These are phyloP conservation scores for Procavia capensis DNA, from an alignment of 2,113 vertebrate species.

Conservation along the genomic window DNA sequence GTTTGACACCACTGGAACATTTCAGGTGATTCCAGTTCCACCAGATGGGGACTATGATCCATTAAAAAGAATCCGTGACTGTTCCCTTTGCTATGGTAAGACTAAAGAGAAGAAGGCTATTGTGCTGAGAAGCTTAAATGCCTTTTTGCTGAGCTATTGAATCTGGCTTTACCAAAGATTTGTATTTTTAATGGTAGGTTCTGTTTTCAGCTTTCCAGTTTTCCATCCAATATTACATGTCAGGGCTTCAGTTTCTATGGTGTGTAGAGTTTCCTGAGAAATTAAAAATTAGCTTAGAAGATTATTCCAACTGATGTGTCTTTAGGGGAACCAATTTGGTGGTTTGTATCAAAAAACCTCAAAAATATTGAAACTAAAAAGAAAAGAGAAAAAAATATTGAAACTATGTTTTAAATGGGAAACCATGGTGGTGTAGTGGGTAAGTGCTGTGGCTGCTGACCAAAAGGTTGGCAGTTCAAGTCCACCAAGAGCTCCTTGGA, in stretches of 20 bases:
- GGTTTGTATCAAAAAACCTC: conserved; percentile 16
- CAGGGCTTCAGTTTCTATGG: not conserved
- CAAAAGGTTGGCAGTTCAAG: too few species aligned
- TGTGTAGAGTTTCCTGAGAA: not conserved
- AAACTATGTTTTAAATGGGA: too few species aligned
- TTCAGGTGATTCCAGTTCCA: conserved; percentile 81
- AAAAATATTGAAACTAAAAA: conserved; percentile 33
- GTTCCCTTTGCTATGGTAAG: conserved; percentile 92
- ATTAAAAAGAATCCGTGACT: conserved; percentile 75
- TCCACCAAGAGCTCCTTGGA: too few species aligned
- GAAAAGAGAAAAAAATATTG: too few species aligned
- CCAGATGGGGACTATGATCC: not conserved
- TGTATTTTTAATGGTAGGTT: not conserved
- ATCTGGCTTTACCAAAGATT: not conserved
- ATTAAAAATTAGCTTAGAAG: conserved; percentile 24
- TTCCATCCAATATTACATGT: not conserved
- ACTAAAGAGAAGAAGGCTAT: not conserved
- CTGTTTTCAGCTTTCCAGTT: conserved; percentile 7
- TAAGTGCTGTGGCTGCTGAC: too few species aligned
- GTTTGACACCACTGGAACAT: conserved; percentile 87
- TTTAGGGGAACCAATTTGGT: not conserved
- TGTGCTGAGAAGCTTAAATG: not conserved
- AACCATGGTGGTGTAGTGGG: too few species aligned
- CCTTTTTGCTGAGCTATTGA: not conserved
- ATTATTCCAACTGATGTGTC: not conserved